phyloP scores from a whole-genome alignment of 2,888 invertebrate genomes.

The Platycheirus rosarum region DNA sequence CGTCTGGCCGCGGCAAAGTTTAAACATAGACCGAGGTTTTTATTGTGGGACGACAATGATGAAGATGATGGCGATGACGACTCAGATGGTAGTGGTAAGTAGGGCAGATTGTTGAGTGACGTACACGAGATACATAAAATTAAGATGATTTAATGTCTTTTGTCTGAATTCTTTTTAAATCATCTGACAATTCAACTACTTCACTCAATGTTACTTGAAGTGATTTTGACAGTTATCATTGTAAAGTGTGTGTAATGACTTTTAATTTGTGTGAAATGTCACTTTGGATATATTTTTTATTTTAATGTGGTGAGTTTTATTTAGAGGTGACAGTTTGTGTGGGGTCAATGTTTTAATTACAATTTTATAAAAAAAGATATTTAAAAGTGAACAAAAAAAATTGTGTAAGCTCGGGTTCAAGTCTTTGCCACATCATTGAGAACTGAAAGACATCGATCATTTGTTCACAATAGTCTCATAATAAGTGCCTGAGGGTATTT shows the following conservation, averaged over 20 bases:
- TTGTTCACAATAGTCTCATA: constrained; percentile 11
- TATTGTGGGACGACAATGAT: constrained; percentile 48
- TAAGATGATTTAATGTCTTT: constrained; percentile 21
- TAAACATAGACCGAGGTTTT: constrained; percentile 22
- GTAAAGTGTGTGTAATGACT: constrained; percentile 8
- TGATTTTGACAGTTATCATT: constrained; percentile 32
- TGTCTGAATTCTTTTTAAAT: constrained; percentile 14
- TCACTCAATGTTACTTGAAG: constrained; percentile 12
- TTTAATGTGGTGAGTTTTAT: constrained; percentile 14
- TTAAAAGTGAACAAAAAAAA: too few relatives aligned
- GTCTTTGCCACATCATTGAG: constrained; percentile 1
- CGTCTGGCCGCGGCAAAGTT: constrained; percentile 13
- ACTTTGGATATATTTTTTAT: not conserved
- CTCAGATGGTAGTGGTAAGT: constrained; percentile 61
- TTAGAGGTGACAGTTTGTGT: constrained; percentile 13
- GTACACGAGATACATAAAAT: constrained; percentile 49
- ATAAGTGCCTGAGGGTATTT: not conserved
- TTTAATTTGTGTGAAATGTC: constrained; percentile 7
- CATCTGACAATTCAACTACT: constrained; percentile 5
- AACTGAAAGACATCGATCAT: constrained; percentile 18
- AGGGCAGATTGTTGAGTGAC: constrained; percentile 61
- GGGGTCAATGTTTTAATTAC: constrained; percentile 7
- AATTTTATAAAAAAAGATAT: not conserved
- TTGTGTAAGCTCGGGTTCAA: too few relatives aligned
- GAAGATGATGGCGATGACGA: constrained; percentile 52